phyloP scores from a whole-genome alignment of 2,797 vertebrate species.

The Mormyrops attenuatus region DNA sequence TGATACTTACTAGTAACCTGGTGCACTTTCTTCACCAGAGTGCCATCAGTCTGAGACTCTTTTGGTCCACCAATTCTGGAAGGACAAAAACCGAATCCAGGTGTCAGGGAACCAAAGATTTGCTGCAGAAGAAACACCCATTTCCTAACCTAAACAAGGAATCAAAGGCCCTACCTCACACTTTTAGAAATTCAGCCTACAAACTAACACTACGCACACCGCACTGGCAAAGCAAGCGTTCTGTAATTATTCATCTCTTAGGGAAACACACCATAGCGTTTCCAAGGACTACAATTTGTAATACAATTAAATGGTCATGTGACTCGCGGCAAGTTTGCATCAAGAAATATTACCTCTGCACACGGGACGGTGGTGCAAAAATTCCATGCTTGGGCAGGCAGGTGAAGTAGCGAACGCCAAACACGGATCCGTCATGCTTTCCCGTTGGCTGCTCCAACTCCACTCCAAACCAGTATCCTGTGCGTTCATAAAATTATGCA shows the following conservation, averaged over 20 bases:
- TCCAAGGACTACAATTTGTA: not conserved
- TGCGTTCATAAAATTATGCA: not conserved
- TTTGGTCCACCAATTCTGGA: slow-evolving; percentile 78
- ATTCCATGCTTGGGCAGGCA: slow-evolving; percentile 83
- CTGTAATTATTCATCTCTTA: not conserved
- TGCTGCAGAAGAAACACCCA: not conserved
- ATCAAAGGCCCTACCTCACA: not conserved
- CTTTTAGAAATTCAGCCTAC: not conserved
- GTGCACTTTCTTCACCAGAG: slow-evolving; percentile 81
- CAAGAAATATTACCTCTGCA: slow-evolving; percentile 69
- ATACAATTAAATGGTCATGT: not conserved
- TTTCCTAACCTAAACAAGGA: not conserved
- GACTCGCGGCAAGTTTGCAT: not conserved
- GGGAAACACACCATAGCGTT: not conserved
- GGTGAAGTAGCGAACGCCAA: slow-evolving; percentile 85
- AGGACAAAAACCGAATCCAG: not conserved
- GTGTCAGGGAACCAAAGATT: not conserved
- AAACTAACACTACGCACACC: not conserved
- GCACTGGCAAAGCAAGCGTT: not conserved
- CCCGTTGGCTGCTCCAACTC: slow-evolving; percentile 82
- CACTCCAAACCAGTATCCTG: slow-evolving; percentile 87
- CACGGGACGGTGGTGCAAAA: slow-evolving; percentile 84
- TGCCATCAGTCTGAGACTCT: slow-evolving; percentile 64
- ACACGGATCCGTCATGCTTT: slow-evolving; percentile 88
- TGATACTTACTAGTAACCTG: slow-evolving; percentile 83